These are phyloP conservation scores for Cheilosia soror DNA, from an alignment of 2,888 invertebrate species.

Conservation along the genomic window DNA sequence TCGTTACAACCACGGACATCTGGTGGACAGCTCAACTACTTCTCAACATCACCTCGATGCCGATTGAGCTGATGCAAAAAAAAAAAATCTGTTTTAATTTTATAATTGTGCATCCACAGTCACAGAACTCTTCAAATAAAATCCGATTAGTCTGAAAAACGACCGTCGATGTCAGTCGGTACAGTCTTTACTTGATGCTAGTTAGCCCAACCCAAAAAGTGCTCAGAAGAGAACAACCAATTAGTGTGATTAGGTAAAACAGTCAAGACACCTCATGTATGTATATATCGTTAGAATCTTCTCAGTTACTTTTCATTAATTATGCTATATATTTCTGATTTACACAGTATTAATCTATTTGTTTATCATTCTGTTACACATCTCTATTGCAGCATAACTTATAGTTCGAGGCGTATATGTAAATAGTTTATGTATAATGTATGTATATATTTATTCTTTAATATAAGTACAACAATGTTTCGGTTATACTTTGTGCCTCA, in stretches of 20 bases:
- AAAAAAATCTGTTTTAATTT: too few species aligned
- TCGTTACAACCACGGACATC: too few species aligned
- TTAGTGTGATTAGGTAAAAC: not conserved
- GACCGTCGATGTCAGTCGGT: too few species aligned
- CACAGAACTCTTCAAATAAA: too few species aligned
- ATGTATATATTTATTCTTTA: constrained; percentile 50
- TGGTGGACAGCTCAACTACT: too few species aligned
- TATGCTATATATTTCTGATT: constrained; percentile 64
- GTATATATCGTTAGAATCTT: constrained; percentile 19
- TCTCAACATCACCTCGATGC: too few species aligned
- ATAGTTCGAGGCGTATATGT: constrained; percentile 63
- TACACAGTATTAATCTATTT: constrained; percentile 52
- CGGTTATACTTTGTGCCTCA: constrained; percentile 64
- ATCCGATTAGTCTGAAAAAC: not conserved
- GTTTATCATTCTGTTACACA: constrained; percentile 19
- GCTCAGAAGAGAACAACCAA: not conserved
- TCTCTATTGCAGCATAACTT: constrained; percentile 49
- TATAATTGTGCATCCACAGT: too few species aligned
- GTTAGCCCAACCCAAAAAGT: not conserved
- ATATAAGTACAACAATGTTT: constrained; percentile 68
- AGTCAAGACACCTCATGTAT: constrained; percentile 45
- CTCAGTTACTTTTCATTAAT: constrained; percentile 46
- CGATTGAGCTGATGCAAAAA: too few species aligned
- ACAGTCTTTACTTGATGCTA: not conserved
- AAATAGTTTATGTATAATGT: constrained; percentile 61